A percentile compares a stretch with the other conserved stretches of the same genome.
Evolutionary conservation across 2,113 vertebrate genomes (phyloP).

Genomic region (Phalacrocorax aristotelis): DNA sequence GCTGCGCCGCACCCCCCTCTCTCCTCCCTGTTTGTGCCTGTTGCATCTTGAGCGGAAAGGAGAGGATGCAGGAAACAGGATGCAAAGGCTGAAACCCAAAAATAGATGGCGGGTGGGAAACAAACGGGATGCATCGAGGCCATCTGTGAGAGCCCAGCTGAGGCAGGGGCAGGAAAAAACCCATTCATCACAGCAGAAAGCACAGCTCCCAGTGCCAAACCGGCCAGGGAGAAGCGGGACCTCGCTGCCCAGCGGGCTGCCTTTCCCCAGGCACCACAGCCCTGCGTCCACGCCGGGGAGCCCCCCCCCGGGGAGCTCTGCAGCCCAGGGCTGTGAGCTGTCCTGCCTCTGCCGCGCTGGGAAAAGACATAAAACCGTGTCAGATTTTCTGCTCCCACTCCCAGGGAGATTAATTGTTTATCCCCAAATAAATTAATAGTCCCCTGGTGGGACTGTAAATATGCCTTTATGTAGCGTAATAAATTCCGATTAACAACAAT

Average conservation of each 20-base stretch:
- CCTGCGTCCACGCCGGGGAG: not conserved
- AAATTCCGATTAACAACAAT: conserved; percentile 56
- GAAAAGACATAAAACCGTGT: not conserved
- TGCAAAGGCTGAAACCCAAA: conserved; percentile 18
- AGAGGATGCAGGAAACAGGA: conserved; percentile 54
- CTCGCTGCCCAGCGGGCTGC: not conserved
- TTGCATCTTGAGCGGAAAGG: not conserved
- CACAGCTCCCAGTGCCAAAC: not conserved
- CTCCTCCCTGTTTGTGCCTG: not conserved
- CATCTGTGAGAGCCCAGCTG: not conserved
- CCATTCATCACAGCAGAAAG: not conserved
- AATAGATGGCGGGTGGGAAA: not conserved
- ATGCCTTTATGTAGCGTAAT: conserved; percentile 38
- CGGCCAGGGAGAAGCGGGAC: not conserved
- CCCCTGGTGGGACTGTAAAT: conserved; percentile 65
- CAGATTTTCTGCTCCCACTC: conserved; percentile 58
- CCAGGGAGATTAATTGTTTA: conserved; percentile 64
- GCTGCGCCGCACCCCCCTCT: not conserved
- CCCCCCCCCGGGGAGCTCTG: not conserved
- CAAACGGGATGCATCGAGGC: not conserved
- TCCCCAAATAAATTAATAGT: conserved; percentile 63
- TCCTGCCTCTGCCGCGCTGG: not conserved
- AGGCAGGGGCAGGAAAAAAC: not conserved
- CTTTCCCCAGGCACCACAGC: not conserved
- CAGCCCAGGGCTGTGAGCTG: not conserved